Conservation (phyloP, 2,797 vertebrate genomes). For the Pantherophis vulpinus region DNA sequence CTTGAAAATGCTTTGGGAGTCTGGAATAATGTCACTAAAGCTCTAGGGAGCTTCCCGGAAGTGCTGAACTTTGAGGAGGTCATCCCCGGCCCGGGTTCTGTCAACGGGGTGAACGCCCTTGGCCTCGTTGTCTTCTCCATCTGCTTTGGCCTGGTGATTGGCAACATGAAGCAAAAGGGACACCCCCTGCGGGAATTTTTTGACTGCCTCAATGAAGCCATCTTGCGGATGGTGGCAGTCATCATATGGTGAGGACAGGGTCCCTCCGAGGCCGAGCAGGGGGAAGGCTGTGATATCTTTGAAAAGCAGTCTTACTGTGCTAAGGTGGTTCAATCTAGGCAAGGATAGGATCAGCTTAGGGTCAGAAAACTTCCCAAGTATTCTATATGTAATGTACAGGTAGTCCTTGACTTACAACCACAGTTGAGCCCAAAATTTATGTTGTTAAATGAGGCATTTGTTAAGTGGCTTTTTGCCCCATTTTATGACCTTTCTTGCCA, state of each 20-base stretch:
- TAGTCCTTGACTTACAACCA: background rate
- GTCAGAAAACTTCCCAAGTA: background rate
- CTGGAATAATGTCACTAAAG: slow-evolving; percentile 76
- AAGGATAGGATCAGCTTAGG: background rate
- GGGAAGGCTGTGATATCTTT: background rate
- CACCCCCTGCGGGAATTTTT: slow-evolving; percentile 89
- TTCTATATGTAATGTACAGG: background rate
- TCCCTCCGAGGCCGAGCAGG: slow-evolving; percentile 11
- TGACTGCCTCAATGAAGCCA: slow-evolving; percentile 92
- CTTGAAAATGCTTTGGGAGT: slow-evolving; percentile 69
- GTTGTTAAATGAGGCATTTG: background rate
- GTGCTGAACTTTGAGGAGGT: slow-evolving; percentile 83
- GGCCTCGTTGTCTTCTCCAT: slow-evolving; percentile 96
- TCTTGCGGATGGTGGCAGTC: slow-evolving; percentile 92
- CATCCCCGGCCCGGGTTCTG: slow-evolving; percentile 84
- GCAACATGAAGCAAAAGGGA: slow-evolving; percentile 94
- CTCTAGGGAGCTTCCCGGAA: slow-evolving; percentile 82
- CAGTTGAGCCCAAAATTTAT: background rate
- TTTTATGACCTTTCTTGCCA: background rate
- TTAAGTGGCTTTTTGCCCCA: background rate
- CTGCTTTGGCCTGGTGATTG: slow-evolving; percentile 92
- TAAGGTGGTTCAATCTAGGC: background rate
- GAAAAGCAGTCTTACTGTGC: background rate
- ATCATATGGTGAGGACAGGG: slow-evolving; percentile 89
- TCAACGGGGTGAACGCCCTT: slow-evolving; percentile 89